Base-by-base conservation (phyloP, 2,113 vertebrate species). In the Zosterops lateralis region DNA sequence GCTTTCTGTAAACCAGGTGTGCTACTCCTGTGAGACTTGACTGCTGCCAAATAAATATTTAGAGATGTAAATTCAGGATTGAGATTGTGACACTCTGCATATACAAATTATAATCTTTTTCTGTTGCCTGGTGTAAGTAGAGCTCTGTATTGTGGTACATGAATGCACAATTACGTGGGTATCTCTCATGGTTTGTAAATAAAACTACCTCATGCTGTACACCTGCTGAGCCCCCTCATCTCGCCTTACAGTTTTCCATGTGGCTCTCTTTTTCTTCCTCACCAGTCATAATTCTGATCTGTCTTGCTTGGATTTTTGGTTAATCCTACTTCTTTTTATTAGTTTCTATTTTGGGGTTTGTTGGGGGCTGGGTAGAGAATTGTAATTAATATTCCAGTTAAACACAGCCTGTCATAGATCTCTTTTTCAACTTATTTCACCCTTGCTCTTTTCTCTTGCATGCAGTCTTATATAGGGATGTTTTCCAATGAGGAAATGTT, bases 101-200 rank as follows among this genome's bases (percentile, higher is more conserved):
- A 54, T 62, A 29, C 7, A 65, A 79, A 75, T 68, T 2, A 32
- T 5, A 24, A 4, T 19, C 32, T 44, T 77, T 87, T 47, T 21
- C 17, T 73, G 16, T 31, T 89, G 14, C 56, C 53, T 78, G 31
- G 21, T 22, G 7, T 47, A 44, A 31, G 17, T 22, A 65, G 31
- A 51, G n/a, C 4, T 61, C 54, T 65, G 22, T 1, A 0, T 17
- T 57, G n/a, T 50, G 32, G 42, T n/a, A 15, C 16, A 2, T 0
- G 2, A 44, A 15, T 17, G 13, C 34, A 32, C 45, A 40, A 4
- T 83, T 31, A 18, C 28, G 6, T 3, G 45, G 28, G 9, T 54
- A 10, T 60, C 48, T 62, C 44, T 22, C n/a, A 12, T 18, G 57
- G 58, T 25, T 72, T 72, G 36, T 61, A 16, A n/a, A 31, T 36